Base-by-base conservation (phyloP, 1,140 invertebrate species). In the Papilio dardanus region DNA sequence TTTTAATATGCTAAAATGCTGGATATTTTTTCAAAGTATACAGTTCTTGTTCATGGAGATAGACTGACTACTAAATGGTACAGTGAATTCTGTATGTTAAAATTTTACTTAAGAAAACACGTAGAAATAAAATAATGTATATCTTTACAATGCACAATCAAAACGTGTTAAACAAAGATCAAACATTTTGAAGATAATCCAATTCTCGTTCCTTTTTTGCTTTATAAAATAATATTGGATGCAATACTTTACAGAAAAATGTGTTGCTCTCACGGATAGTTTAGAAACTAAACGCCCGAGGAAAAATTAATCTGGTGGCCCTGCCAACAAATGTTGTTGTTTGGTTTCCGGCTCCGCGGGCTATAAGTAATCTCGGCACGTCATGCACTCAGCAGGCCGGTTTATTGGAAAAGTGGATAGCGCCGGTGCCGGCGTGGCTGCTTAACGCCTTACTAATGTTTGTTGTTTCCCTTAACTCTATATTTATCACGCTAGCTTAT, bases 261-360 rank as follows among this genome's bases (percentile, higher is more conserved):
- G 74, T 75, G 74, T 76, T 66, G 50, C 74, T 74, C 37, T 68
- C 73, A 75, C 77, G 79, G 81, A 81, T 81, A 76, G 79, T 83
- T 82, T 79, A 82, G 77, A 82, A 86, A 82, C 83, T 84, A 86
- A 90, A 88, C 80, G 88, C 87, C 85, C 67, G 80, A 81, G 86
- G 86, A 91, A 91, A 91, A 92, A 88, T 90, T 91, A 92, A 92
- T 92, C 88, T 92, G 82, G 85, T 88, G 88, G 85, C 84, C 83
- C 84, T 83, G 81, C 85, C 86, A 83, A 86, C 89, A 89, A 90
- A 91, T 91, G 91, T 90, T 91, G 86, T 92, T 91, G 88, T 91
- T 89, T 87, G 88, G 84, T 83, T 79, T 80, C 76, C 76, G 77
- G 79, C 77, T 83, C 77, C 79, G 84, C 82, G 67, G 84, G 87